Evolutionary conservation across 2,888 invertebrate species (phyloP), one percentile per base, ranked within the genome.

Genomic region (Brachypalpus laphriformis): DNA sequence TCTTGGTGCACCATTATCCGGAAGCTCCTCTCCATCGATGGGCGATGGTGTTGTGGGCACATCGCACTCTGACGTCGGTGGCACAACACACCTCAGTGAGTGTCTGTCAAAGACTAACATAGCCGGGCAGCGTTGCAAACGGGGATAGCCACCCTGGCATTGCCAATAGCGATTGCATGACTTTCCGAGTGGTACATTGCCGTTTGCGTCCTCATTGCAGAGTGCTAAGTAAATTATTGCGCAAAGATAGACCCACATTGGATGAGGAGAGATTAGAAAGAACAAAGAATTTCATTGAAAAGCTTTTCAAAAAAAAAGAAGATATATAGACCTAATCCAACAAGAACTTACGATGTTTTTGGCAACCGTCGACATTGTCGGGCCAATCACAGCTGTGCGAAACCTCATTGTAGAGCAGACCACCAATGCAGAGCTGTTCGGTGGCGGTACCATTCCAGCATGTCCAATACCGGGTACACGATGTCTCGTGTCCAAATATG

Each of bases 151-250:
- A 4, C 97, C 97, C 91, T 97, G 97, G 90, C 98, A 98, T 90
- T 97, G 97, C 98, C 98, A 98, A 93, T 98, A 98, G 11, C 97
- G 94, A 93, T 97, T 97, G 94, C 97, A 98, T 65, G 97, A 97
- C 92, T 97, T 97, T 88, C 97, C 97, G 9, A 98, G 93, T 0
- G 97, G 96, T 9, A 98, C 97, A 92, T 97, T 97, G 83, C 97
- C 97, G 91, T 98, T 97, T 66, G 98, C 94, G 89, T 97, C 97
- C 54, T 97, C 97, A 90, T 97, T 97, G 92, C 97, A 98, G 65
- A 98, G 95, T 77, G 97, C 97, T 97, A 77, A 72, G 74, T 83
- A 70, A 75, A 83, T 80, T 68, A 80, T 78, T 74, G 54, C 45
- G 16, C 28, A 56, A 3, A 74, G 25, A 6, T 6, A 56, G n/a